Conservation (phyloP, 2,113 vertebrate species). For the Acinonyx jubatus region DNA sequence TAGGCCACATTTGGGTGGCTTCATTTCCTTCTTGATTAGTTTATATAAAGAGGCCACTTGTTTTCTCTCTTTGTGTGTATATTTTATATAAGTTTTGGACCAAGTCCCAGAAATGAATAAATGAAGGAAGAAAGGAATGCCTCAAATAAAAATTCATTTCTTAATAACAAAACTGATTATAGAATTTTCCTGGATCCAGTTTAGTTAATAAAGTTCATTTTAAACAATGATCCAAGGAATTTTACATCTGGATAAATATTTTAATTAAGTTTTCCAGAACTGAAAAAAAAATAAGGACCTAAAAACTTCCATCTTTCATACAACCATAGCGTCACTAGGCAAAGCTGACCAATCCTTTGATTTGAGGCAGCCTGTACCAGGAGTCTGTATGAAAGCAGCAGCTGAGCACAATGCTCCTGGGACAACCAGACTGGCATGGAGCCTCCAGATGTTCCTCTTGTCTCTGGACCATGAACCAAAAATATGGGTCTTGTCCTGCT, state of each 20-base stretch:
- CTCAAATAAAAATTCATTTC: conserved; percentile 59
- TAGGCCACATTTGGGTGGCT: conserved; percentile 36
- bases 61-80: conserved; percentile 44
- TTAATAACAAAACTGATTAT: conserved; percentile 54
- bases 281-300: not conserved
- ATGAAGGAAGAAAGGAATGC: conserved; percentile 43
- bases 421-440: too few species aligned
- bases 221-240: conserved; percentile 24
- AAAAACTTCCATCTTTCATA: not conserved
- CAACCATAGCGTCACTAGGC: not conserved
- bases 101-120: conserved; percentile 59
- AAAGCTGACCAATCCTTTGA: not conserved
- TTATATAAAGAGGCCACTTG: conserved; percentile 54
- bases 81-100: conserved; percentile 51
- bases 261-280: conserved; percentile 40
- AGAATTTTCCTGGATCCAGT: conserved; percentile 48
- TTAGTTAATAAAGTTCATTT: conserved; percentile 55
- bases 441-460: not conserved
- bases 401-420: not conserved
- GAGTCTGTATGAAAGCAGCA: not conserved
- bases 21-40: conserved; percentile 62
- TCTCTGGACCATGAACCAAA: not conserved
- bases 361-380: not conserved
- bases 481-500: not conserved
- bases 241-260: conserved; percentile 53